Base-by-base conservation (phyloP, 1,140 invertebrate species). In the Penaeus vannamei region DNA sequence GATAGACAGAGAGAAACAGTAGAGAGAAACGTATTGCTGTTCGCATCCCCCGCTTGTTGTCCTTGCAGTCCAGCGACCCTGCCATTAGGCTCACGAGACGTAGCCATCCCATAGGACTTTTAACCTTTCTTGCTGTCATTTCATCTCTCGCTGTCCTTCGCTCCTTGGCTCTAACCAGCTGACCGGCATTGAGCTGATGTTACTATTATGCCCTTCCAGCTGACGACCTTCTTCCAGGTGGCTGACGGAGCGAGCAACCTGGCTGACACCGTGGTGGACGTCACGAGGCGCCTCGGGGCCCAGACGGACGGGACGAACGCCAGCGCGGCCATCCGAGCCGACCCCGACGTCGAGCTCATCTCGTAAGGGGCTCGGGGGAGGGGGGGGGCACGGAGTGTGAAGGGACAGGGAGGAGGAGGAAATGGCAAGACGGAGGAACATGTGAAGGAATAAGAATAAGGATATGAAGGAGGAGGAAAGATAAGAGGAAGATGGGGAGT, bases 221-320 rank as follows among this genome's bases (percentile, higher is more conserved):
- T 76, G 72, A 36, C 42, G 42, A 76, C 29, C 29, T 32, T 76
- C 72, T 76, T 76, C 72, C 72, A 76, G 72, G 72, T 76, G 72
- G 72, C 72, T 22, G 42, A 76, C 26, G 72, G 72, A 76, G 72
- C 72, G n/a, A 76, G n/a, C n/a, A 76, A 76, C 72, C 26, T 76
- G 22, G 72, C 72, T 36, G 72, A 76, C 72, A 76, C 72, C 26
- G 72, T 76, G 0, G 72, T 76, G 0, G 72, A 76, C 72, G 29
- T 76, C 72, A 76, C 72, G 29, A 29, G 72, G 5, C 72, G 72
- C 8, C 20, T 76, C 22, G 72, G 72, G 26, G 72, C 72, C 5
- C 42, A 29, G 17, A 76, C 72, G 29, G 72, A 76, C 26, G 72
- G 72, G 19, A 76, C 12, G 29, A 22, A 36, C 72, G 72, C 29